Percentiles rank a stretch among this genome's conserved stretches.
These are phyloP conservation scores for Heliconius charithonia DNA, from an alignment of 2,888 invertebrate species.

Conservation along the genomic window DNA sequence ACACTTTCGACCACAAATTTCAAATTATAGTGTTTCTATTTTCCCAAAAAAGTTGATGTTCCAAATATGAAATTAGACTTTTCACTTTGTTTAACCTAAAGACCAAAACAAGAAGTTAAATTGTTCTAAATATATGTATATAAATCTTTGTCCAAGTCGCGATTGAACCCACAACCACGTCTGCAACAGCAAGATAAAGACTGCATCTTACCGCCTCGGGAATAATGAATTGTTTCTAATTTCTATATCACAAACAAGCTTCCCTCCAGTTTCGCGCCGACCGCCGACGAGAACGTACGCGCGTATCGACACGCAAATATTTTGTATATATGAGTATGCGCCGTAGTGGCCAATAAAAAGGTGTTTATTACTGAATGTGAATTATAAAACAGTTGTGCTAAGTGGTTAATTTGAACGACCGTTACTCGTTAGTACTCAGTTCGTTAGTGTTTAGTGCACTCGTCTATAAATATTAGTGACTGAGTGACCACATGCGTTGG, in stretches of 20 bases:
- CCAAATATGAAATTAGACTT: not conserved
- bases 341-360: not conserved
- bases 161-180: not conserved
- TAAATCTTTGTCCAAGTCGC: not conserved
- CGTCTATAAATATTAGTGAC: constrained; percentile 49
- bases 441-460: constrained; percentile 38
- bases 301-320: constrained; percentile 48
- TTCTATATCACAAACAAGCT: constrained; percentile 52
- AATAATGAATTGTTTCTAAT: constrained; percentile 25
- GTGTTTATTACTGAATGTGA: not conserved
- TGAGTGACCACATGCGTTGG: constrained; percentile 38
- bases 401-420: constrained; percentile 48
- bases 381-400: constrained; percentile 29
- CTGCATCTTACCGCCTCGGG: constrained; percentile 22
- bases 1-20: not conserved
- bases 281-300: constrained; percentile 48
- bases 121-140: not conserved
- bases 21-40: too few relatives aligned
- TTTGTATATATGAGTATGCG: constrained; percentile 5
- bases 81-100: too few relatives aligned
- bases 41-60: too few relatives aligned
- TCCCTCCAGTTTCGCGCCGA: constrained; percentile 56
- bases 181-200: constrained; percentile 29
- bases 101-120: not conserved
- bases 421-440: constrained; percentile 49